A percentile compares a stretch with the other conserved stretches of the same genome.
These are phyloP conservation scores for Trypoxylus dichotomus DNA, from an alignment of 1,140 invertebrate genomes.

Conservation along the genomic window DNA sequence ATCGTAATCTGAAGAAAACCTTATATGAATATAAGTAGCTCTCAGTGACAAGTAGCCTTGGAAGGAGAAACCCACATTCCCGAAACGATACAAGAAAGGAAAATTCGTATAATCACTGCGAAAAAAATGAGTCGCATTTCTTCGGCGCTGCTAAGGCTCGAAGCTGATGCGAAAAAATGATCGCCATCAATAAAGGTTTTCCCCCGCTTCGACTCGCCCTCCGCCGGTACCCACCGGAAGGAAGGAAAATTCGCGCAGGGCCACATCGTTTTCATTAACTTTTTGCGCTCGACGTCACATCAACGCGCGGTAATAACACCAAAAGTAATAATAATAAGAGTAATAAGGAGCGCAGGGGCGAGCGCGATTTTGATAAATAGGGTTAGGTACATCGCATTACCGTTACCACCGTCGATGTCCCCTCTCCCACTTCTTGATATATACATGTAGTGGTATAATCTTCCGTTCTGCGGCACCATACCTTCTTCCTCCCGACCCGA, in stretches of 20 bases:
- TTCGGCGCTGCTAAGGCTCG: background rate
- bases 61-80: too few species aligned
- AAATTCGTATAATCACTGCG: background rate
- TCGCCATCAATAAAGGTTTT: constrained; percentile 3
- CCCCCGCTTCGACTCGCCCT: background rate
- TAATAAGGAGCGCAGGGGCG: background rate
- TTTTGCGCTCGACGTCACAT: background rate
- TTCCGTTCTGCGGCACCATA: background rate
- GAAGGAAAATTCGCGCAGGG: background rate
- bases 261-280: background rate
- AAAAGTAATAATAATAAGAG: background rate
- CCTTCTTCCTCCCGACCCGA: background rate
- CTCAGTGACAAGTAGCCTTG: too few species aligned
- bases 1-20: too few species aligned
- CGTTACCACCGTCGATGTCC: background rate
- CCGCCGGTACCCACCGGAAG: too few species aligned
- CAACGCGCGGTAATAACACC: background rate
- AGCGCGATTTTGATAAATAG: background rate
- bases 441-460: background rate
- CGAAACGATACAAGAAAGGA: too few species aligned
- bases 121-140: background rate
- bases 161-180: constrained; percentile 11
- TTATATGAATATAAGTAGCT: too few species aligned
- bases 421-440: background rate
- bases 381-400: background rate